These are phyloP conservation scores for Artibeus lituratus DNA, from an alignment of 2,797 vertebrate genomes.

Conservation along the genomic window DNA sequence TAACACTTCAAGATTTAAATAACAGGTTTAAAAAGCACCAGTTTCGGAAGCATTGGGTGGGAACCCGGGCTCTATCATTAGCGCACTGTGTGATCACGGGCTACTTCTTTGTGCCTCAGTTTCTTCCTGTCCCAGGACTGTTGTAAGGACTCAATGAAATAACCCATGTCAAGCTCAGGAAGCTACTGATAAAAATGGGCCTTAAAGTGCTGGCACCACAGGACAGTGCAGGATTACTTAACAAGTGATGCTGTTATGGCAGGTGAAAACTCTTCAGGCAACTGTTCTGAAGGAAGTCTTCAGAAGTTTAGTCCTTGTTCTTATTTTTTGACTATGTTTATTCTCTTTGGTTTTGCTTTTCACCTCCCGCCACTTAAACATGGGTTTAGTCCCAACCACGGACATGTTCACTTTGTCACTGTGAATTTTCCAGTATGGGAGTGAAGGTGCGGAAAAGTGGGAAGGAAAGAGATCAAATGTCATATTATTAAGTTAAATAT, in stretches of 20 bases:
- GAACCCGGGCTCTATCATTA: neutral
- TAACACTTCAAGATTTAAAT: neutral
- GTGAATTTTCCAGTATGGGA: neutral
- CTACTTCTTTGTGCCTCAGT: neutral
- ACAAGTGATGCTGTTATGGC: neutral
- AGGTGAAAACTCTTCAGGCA: neutral
- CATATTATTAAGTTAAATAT: neutral
- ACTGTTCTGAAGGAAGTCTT: neutral
- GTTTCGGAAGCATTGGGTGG: neutral
- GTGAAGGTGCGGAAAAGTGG: neutral
- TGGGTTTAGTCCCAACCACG: neutral
- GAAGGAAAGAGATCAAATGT: neutral
- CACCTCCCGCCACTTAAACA: neutral
- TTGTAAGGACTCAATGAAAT: neutral
- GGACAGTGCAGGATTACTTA: neutral
- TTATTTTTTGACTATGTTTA: neutral
- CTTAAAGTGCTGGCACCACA: neutral
- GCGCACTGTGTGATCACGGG: neutral
- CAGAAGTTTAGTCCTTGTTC: neutral
- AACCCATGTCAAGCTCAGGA: neutral
- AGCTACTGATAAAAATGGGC: neutral
- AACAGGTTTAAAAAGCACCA: neutral
- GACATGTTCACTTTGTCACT: neutral
- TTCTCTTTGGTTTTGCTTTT: neutral
- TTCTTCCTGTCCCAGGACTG: neutral